Evolutionary conservation across 2,113 vertebrate species (phyloP).

Genomic region (Ellobius talpinus): DNA sequence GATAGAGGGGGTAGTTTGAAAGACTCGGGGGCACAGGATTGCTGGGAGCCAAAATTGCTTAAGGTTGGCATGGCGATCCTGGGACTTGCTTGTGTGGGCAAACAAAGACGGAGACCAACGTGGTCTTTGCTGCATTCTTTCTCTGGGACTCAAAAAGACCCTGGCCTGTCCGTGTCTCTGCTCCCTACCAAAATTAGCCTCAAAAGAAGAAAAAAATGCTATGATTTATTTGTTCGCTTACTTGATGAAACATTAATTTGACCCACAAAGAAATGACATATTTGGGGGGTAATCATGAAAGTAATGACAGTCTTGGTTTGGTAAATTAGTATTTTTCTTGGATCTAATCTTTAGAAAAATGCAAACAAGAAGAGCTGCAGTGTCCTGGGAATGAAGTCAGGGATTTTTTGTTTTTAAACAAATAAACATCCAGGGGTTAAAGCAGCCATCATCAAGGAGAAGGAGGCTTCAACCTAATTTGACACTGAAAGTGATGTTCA

Average conservation of each 20-base stretch:
- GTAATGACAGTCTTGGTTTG: neutral
- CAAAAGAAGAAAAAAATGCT: neutral
- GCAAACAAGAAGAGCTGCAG: neutral
- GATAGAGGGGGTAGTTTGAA: conserved; percentile 35
- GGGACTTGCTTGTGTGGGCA: neutral
- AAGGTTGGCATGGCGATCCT: conserved; percentile 32
- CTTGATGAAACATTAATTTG: conserved; percentile 36
- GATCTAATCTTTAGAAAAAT: conserved; percentile 51
- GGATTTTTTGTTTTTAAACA: neutral
- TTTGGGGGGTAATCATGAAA: neutral
- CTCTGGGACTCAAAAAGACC: neutral
- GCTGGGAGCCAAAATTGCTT: conserved; percentile 33
- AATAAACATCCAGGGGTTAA: conserved; percentile 75
- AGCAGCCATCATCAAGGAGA: conserved; percentile 32
- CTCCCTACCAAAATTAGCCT: neutral
- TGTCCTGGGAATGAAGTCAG: neutral
- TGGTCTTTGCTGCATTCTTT: neutral
- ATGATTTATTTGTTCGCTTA: neutral
- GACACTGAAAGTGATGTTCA: conserved; percentile 77
- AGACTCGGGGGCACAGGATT: neutral
- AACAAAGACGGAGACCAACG: neutral
- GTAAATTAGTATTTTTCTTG: neutral
- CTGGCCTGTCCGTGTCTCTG: neutral
- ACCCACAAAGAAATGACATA: conserved; percentile 35
- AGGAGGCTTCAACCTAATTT: conserved; percentile 81